phyloP scores from a whole-genome alignment of 2,888 invertebrate species.

The Conomelus anceps region DNA sequence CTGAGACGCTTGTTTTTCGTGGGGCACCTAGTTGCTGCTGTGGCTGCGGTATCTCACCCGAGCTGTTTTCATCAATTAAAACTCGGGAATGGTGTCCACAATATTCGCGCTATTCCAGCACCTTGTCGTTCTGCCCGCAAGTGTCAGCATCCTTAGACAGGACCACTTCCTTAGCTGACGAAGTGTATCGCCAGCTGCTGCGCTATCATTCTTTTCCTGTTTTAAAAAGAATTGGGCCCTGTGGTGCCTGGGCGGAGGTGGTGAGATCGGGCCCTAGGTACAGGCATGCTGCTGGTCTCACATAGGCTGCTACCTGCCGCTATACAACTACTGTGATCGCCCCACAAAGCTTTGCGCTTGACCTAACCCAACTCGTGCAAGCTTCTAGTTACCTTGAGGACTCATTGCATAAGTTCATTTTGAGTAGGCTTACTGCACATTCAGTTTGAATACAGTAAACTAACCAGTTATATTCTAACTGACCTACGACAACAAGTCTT shows the following conservation, averaged over 20 bases:
- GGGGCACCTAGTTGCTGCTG: neutral
- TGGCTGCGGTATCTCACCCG: neutral
- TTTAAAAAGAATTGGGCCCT: slow-evolving; percentile 34
- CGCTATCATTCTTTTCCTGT: slow-evolving; percentile 26
- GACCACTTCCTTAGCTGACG: slow-evolving; percentile 44
- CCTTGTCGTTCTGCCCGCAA: neutral
- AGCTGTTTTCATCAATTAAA: neutral
- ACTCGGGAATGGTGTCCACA: slow-evolving; percentile 24
- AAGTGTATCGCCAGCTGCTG: slow-evolving; percentile 12
- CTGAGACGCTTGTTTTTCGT: neutral
- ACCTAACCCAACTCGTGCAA: neutral
- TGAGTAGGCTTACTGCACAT: neutral
- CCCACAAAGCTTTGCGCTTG: neutral
- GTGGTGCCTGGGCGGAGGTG: slow-evolving; percentile 17
- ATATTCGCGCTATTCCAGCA: neutral
- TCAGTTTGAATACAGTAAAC: neutral
- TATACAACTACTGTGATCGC: neutral
- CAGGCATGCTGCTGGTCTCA: slow-evolving; percentile 29
- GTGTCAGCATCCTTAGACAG: slow-evolving; percentile 29
- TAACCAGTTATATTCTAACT: neutral
- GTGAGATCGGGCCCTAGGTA: slow-evolving; percentile 23
- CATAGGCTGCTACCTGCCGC: neutral
- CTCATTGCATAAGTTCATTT: neutral
- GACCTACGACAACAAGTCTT: neutral
- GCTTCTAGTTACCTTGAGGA: neutral